Percentiles rank a stretch among this genome's conserved stretches.
Evolutionary conservation across 2,888 invertebrate genomes (phyloP).

Genomic region (Tridacna gigas): DNA sequence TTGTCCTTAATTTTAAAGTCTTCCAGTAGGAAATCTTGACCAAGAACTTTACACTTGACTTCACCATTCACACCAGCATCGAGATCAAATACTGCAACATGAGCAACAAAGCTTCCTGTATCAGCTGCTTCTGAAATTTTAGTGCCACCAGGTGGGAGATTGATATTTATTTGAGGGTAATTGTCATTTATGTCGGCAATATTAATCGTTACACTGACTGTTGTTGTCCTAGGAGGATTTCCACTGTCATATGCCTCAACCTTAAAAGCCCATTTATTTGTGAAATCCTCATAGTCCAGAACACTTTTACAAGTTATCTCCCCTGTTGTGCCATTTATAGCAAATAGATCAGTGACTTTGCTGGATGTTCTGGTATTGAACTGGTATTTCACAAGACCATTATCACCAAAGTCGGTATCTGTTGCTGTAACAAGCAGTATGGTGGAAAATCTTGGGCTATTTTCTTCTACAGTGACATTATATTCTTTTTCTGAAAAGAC

Average conservation of each 20-base stretch:
- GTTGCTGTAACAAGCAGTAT: conserved; percentile 89
- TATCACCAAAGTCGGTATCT: conserved; percentile 93
- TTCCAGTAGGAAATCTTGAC: conserved; percentile 65
- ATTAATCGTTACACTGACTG: conserved; percentile 87
- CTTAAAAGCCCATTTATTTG: conserved; percentile 89
- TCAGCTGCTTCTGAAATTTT: conserved; percentile 88
- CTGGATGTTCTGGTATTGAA: conserved; percentile 74
- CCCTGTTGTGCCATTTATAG: conserved; percentile 94
- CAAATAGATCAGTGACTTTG: conserved; percentile 72
- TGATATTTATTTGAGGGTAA: conserved; percentile 93
- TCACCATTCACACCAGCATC: conserved; percentile 77
- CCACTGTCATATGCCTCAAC: conserved; percentile 84
- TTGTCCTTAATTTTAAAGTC: conserved; percentile 67
- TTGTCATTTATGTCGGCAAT: conserved; percentile 93
- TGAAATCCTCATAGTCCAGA: conserved; percentile 93
- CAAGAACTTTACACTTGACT: conserved; percentile 74
- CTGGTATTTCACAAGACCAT: conserved; percentile 87
- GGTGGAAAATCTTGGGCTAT: conserved; percentile 65
- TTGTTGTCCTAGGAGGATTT: conserved; percentile 66
- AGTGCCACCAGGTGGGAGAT: conserved; percentile 91
- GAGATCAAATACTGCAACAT: conserved; percentile 90
- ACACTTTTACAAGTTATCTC: conserved; percentile 91
- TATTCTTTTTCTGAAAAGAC: conserved; percentile 71
- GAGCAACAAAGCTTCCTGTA: conserved; percentile 96
- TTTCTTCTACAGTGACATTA: conserved; percentile 73